Percentiles rank a stretch among this genome's conserved stretches.
Conservation (phyloP, 1,140 invertebrate genomes). For the Lasaia peninsularis region DNA sequence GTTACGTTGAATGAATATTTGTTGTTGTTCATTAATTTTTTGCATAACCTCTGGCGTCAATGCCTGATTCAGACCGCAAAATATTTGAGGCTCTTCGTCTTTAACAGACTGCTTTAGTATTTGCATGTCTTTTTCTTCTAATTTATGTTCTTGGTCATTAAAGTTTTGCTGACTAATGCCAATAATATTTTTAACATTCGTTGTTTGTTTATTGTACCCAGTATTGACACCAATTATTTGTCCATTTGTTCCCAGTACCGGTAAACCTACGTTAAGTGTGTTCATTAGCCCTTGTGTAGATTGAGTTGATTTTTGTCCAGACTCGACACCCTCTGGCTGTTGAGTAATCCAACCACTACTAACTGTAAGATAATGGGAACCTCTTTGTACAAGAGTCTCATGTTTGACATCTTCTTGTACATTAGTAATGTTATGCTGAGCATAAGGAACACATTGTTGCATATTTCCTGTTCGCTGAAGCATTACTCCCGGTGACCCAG, state of each 20-base stretch:
- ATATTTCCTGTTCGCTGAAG: conserved; percentile 37
- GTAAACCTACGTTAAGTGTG: conserved; percentile 52
- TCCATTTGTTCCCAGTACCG: conserved; percentile 77
- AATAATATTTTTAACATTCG: conserved; percentile 45
- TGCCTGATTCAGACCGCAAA: conserved; percentile 65
- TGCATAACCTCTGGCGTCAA: conserved; percentile 78
- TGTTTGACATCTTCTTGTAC: conserved; percentile 54
- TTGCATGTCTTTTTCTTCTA: conserved; percentile 52
- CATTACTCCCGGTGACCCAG: conserved; percentile 39
- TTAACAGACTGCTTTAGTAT: conserved; percentile 34
- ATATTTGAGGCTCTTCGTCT: conserved; percentile 65
- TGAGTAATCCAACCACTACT: conserved; percentile 69
- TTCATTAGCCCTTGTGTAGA: conserved; percentile 28
- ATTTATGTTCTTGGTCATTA: conserved; percentile 45
- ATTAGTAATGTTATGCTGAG: conserved; percentile 46
- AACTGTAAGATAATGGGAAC: conserved; percentile 67
- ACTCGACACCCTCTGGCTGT: conserved; percentile 49
- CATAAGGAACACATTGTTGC: conserved; percentile 37
- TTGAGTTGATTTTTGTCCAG: conserved; percentile 38
- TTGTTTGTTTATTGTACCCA: conserved; percentile 48
- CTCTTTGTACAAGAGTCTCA: conserved; percentile 57
- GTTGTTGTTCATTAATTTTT: conserved; percentile 79
- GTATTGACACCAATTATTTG: conserved; percentile 79
- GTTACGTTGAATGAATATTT: conserved; percentile 77
- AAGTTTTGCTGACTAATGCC: conserved; percentile 33